Base-by-base conservation (phyloP, 2,888 invertebrate species). In the Synergus itoensis region DNA sequence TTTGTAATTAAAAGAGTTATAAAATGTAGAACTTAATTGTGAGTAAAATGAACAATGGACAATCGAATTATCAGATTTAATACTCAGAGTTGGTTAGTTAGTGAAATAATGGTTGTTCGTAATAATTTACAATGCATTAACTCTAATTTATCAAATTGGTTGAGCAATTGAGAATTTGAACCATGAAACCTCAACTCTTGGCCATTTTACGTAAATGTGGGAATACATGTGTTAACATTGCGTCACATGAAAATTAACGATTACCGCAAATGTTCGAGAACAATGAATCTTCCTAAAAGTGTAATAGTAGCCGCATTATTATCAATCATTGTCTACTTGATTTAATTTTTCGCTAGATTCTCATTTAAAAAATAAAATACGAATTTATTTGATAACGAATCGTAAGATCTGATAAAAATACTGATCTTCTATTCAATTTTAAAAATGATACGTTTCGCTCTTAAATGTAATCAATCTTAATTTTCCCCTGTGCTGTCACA, bases 161-260 rank as follows among this genome's bases (percentile, higher is more conserved):
- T 40, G n/a, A 11, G 40, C 40, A 64, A 64, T 64, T 64, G 67
- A 18, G 45, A 67, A 67, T 45, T 67, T 43, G 21, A 67, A 67
- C 21, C 21, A 21, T 21, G 67, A 45, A 67, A 67, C 41, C 12
- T 67, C 67, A 67, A 45, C 5, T 45, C 11, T 11, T 67, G 43
- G 21, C 45, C 21, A 67, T 67, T 67, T 45, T 45, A 67, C 43
- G 67, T 67, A 45, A 67, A 21, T 45, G 67, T 67, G 45, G 21
- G 14, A 67, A 67, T 67, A 21, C 45, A 7, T 36, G 63, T 63
- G 43, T 45, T 67, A n/a, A 4, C 4, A 16, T 67, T 67, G 18
- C 43, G 67, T 43, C 67, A 67, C 21, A 43, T 7, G 67, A 45
- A 67, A 67, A 67, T 67, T 67, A 67, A 67, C 67, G 67, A 67